These are phyloP conservation scores for Menidia menidia DNA, from an alignment of 2,797 vertebrate genomes.

Conservation along the genomic window DNA sequence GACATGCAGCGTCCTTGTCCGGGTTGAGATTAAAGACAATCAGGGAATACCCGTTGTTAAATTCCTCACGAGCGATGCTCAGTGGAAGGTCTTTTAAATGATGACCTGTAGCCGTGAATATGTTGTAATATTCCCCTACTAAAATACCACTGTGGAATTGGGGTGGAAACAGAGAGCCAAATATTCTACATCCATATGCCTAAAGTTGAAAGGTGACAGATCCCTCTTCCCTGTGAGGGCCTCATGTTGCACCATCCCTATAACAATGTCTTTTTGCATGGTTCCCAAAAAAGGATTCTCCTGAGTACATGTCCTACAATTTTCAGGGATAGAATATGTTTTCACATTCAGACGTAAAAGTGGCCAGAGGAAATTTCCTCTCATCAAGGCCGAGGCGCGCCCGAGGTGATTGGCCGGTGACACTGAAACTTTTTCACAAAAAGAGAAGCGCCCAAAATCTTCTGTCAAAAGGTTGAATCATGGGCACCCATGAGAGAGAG, in stretches of 20 bases:
- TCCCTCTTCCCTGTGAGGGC: neutral
- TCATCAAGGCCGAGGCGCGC: no score
- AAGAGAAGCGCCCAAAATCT: neutral
- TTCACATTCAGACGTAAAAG: neutral
- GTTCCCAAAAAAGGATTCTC: conserved; percentile 5
- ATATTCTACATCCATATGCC: neutral
- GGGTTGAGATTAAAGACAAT: no score
- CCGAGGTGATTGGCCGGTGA: neutral
- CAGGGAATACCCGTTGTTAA: no score
- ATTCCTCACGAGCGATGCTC: no score
- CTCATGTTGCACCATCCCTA: neutral
- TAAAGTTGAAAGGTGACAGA: neutral
- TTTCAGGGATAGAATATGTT: neutral
- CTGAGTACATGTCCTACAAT: neutral
- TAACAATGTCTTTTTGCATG: neutral
- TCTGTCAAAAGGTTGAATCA: neutral
- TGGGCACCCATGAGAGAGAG: neutral
- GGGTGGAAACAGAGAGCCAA: no score
- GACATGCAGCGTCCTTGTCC: no score
- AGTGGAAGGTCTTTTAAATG: no score
- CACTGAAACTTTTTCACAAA: neutral
- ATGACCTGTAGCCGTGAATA: no score
- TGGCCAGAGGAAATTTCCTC: neutral
- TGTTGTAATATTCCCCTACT: no score
- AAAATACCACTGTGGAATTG: no score